These are phyloP conservation scores for Aphelocoma coerulescens DNA, from an alignment of 2,113 vertebrate species.

Conservation along the genomic window DNA sequence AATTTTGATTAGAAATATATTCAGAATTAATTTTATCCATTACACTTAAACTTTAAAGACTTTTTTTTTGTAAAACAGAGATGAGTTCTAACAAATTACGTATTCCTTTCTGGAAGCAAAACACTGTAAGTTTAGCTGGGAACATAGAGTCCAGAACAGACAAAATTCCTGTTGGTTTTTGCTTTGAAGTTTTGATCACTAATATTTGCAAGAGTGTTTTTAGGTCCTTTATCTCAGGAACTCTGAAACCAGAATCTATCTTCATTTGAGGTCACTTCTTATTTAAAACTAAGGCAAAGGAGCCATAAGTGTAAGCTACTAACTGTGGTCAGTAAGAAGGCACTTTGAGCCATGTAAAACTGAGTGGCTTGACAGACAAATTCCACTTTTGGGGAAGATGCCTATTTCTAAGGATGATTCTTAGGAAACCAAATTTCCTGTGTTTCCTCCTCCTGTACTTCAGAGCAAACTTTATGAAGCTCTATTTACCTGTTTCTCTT, in stretches of 20 bases:
- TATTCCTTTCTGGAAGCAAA: background rate
- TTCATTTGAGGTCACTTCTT: background rate
- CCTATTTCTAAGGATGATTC: background rate
- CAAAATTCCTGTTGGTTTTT: background rate
- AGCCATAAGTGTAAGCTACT: background rate
- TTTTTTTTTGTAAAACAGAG: background rate
- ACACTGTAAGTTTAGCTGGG: background rate
- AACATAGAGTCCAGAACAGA: background rate
- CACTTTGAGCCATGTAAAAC: background rate
- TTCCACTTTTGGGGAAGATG: background rate
- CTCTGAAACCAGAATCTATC: background rate
- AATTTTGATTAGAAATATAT: background rate
- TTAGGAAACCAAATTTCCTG: background rate
- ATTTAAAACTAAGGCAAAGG: background rate
- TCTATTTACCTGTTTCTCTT: background rate
- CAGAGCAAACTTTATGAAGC: background rate
- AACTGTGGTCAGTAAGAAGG: background rate
- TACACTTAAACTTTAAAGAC: background rate
- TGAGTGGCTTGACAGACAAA: background rate
- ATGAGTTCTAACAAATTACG: background rate
- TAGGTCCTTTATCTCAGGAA: background rate
- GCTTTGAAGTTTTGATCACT: background rate
- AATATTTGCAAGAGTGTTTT: background rate
- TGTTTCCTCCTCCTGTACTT: background rate
- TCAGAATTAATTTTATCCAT: background rate